Evolutionary conservation across 2,797 vertebrate genomes (phyloP), one percentile per base, ranked within the genome.

Genomic region (Helostoma temminkii): DNA sequence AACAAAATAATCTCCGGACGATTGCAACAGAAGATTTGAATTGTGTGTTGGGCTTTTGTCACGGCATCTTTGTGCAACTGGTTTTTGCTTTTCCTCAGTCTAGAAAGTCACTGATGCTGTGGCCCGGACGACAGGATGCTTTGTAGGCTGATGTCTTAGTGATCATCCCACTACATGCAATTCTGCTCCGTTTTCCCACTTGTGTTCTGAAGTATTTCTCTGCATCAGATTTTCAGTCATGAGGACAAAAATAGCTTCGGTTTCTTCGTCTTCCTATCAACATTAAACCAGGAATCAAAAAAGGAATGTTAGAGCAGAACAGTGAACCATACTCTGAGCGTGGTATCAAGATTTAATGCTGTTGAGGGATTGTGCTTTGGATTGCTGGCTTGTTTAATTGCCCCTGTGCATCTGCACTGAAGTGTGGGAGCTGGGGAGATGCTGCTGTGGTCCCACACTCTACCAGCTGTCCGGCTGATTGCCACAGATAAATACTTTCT

Each of bases 1-100:
- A 1, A 28, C 26, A 47, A 21, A 48, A 2, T 65, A 36, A 55
- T 18, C 60, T 22, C 12, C 3, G 19, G 1, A 65, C 30, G 50
- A 24, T 22, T 68, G 59, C 58, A 74, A 30, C 50, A 70, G 6
- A 2, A 70, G 19, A 43, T 53, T 11, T 37, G n/a, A 46, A 55
- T 41, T 63, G 30, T 57, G 25, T 25, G 16, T 3, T 39, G 45
- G 12, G 37, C 6, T 79, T 74, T 69, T 54, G 37, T 63, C 39
- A 4, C 3, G 15, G 60, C 66, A 67, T 78, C 65, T 74, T 48
- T 61, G 80, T 73, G 88, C 91, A 92, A 92, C 88, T 91, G 87
- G 84, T 92, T 70, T 88, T 87, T 89, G 85, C 88, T 61, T 70
- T 71, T 52, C 47, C 55, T 43, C 32, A 6, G 49, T 56, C 41